Evolutionary conservation across 2,797 vertebrate species (phyloP), one percentile per base, ranked within the genome.

Genomic region (Streptopelia turtur): DNA sequence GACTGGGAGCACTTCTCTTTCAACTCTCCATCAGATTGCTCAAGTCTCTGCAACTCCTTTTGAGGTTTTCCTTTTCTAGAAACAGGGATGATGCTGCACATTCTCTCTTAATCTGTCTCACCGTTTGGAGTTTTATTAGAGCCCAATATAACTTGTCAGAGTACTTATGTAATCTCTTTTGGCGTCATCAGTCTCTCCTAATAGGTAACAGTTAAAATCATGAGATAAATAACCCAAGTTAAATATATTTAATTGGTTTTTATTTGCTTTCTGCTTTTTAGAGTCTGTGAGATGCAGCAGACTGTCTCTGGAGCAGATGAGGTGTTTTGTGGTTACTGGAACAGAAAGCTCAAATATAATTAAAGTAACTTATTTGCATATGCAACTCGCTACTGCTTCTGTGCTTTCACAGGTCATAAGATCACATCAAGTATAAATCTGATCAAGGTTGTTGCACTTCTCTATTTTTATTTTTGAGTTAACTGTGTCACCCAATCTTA

Each of bases 281-380:
- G 59, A 66, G 71, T 89, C 82, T 59, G 22, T 53, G 86, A 84
- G 41, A 47, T 35, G 13, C 22, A 57, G n/a, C 69, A 90, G 83
- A 31, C 59, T 27, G 52, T 56, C 66, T 95, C 35, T 66, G 69
- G 41, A 75, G 35, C 72, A 93, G 49, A 66, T 16, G 20, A 41
- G 23, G 9, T 80, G 30, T 64, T 84, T 89, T 87, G 81, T 80
- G 83, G 87, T 93, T 94, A 57, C 45, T 68, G 74, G 56, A 60
- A 77, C 87, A 90, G 89, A 79, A 77, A 70, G 63, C 9, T 8
- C 31, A 43, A 77, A 66, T 88, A 74, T 50, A 90, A 85, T 88
- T 91, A 50, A 94, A 87, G 39, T 53, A 35, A 31, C 53, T 79
- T 79, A 87, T 94, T 91, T 96, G 76, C 91, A 90, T 95, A 74